Base-by-base conservation (phyloP, 2,888 invertebrate genomes). In the Coelogynopora nodosa region DNA sequence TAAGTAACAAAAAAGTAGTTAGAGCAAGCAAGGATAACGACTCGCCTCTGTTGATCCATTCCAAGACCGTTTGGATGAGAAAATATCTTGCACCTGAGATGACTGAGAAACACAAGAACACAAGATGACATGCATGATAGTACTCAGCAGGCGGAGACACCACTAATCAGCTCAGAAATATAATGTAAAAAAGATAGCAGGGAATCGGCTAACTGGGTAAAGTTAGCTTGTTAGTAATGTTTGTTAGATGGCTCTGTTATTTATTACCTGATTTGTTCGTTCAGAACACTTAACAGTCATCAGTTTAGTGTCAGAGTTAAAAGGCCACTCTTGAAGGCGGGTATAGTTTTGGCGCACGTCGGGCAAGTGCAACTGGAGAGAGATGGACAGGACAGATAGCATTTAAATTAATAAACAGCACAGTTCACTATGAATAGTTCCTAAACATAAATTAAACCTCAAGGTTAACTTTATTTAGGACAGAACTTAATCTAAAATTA, bases 221-320 rank as follows among this genome's bases (percentile, higher is more conserved):
- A n/a, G n/a, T n/a, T n/a, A n/a, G n/a, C n/a, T n/a, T n/a, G n/a
- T n/a, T n/a, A n/a, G n/a, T n/a, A n/a, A n/a, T n/a, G n/a, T n/a
- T n/a, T n/a, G n/a, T n/a, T n/a, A n/a, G n/a, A n/a, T n/a, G n/a
- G 49, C 5, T 13, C 18, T 49, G 18, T 49, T 49, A 18, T 49
- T 13, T 49, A 49, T 49, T 49, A 49, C 49, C 49, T 5, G 18
- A 18, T 18, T 18, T 13, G 49, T 49, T 49, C 49, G 49, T 49
- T 5, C 10, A 13, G 49, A 49, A 91, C 96, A 96, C 92, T 95
- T 96, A 30, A 99, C 98, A 0, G 96, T 96, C 99, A 99, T 99
- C 94, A 96, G 96, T 93, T 98, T 99, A 88, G 96, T 96, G 90
- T 99, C 99, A 0, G 98, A 98, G 89, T 95, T 95, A 92, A 99